Evolutionary conservation across 2,888 invertebrate genomes (phyloP), one percentile per base, ranked within the genome.

Genomic region (Ormia ochracea): DNA sequence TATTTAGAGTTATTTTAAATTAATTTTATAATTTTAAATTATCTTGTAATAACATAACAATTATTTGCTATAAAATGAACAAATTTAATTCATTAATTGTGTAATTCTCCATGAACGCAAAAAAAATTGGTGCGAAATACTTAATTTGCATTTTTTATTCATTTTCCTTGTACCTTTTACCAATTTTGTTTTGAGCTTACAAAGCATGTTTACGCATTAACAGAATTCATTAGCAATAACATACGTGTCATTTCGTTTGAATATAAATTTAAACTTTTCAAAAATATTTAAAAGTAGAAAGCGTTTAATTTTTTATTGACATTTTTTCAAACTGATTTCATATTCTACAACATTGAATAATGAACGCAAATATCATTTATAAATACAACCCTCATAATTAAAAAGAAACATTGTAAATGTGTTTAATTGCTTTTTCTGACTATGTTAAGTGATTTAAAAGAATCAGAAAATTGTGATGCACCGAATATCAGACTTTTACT

Each of bases 231-330:
- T 58, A 10, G 26, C 26, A 38, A 48, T 38, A 38, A 9, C 45
- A 48, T 17, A 69, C 69, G 48, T 58, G 69, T 21, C 56, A 48
- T 48, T 58, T 69, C n/a, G 26, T 26, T 58, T 48, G 9, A 58
- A 48, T 36, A 28, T 28, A 28, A 41, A 28, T 19, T 66, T 41
- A 7, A 36, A 28, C 10, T 68, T 41, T 54, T 10, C 52, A 41
- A 6, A 61, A 63, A 48, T 14, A 63, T 63, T 63, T 21, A 31
- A 68, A 28, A 68, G 54, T 43, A 26, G 43, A 28, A 54, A 50
- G n/a, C 23, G 61, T 52, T 26, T 38, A 36, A 21, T 23, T 33
- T 36, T 48, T 19, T 33, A 19, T 65, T 12, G 23, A 12, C 17
- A 12, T 52, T 26, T 50, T 4, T 14, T 23, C 5, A 26, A 28